Evolutionary conservation across 2,113 vertebrate species (phyloP), one percentile per base, ranked within the genome.

Genomic region (Tetrao urogallus): DNA sequence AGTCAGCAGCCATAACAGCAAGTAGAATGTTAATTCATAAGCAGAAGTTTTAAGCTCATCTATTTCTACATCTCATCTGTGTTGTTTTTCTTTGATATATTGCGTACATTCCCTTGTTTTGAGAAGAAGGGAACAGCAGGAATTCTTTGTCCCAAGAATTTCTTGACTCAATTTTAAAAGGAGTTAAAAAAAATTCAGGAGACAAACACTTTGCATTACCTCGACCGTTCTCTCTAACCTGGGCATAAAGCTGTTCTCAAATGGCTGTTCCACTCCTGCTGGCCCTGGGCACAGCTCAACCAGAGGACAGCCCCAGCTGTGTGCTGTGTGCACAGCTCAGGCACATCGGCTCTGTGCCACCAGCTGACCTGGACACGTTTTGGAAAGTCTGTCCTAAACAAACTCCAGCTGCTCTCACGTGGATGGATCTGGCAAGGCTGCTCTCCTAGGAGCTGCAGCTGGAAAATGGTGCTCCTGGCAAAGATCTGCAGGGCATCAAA

Each of bases 111-210:
- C 42, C 61, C 34, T 32, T 58, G 42, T 28, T 11, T 0, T 0
- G 0, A 82, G 70, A 3, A 0, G 58, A 69, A 83, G n/a, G 10
- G 9, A 54, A 6, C 0, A 1, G 30, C 14, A 54, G 5, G 13
- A 84, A 58, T 47, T 36, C 70, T 22, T 54, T 5, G 4, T 17
- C 22, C 20, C 8, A 27, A 13, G 30, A 43, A 69, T 10, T 66
- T 50, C 52, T 45, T 22, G 6, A 30, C 5, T 28, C 36, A 20
- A 27, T 38, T 60, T 21, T 67, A 20, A 27, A 61, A 34, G 32
- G 34, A 54, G 48, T 27, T 67, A 2, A 48, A 65, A 56, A 38
- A 38, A 38, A 16, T 42, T 15, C 14, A 42, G 40, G 32, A 52
- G 21, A 50, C 1, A 21, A 87, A 22, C 19, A 10, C 16, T 79